Conservation (phyloP, 2,797 vertebrate species). For the Rhodeus uyekii region DNA sequence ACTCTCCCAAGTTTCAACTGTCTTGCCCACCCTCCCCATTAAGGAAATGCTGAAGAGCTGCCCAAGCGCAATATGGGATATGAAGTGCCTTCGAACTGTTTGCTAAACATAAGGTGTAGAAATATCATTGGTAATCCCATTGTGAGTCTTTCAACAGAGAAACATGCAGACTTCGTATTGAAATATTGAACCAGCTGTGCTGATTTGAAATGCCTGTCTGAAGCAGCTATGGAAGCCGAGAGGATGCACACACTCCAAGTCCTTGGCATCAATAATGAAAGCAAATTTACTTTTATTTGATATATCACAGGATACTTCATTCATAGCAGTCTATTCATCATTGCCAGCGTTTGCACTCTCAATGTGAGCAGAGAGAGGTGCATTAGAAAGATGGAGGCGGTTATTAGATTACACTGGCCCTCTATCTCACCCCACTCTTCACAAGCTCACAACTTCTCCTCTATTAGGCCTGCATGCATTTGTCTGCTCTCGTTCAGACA, state of each 20-base stretch:
- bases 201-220: slow-evolving; percentile 44
- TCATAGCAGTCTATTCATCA: slow-evolving; percentile 60
- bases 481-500: slow-evolving; percentile 26
- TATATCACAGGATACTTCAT: slow-evolving; percentile 61
- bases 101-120: slow-evolving; percentile 25
- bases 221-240: slow-evolving; percentile 27
- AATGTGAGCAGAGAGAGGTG: slow-evolving; percentile 49
- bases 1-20: not conserved
- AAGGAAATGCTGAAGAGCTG: not conserved
- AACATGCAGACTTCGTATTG: slow-evolving; percentile 39
- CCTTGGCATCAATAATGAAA: slow-evolving; percentile 60
- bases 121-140: slow-evolving; percentile 50
- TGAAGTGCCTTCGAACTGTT: slow-evolving; percentile 36
- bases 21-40: not conserved
- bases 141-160: slow-evolving; percentile 31
- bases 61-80: slow-evolving; percentile 17
- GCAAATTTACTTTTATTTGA: slow-evolving; percentile 60
- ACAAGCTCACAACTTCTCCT: slow-evolving; percentile 58
- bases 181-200: slow-evolving; percentile 39
- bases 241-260: slow-evolving; percentile 42
- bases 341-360: slow-evolving; percentile 50
- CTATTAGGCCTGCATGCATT: slow-evolving; percentile 56
- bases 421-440: slow-evolving; percentile 57
- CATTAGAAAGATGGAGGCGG: slow-evolving; percentile 55
- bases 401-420: slow-evolving; percentile 56